Evolutionary conservation across 1,140 invertebrate genomes (phyloP).

Genomic region (Drosophila pruinosa): DNA sequence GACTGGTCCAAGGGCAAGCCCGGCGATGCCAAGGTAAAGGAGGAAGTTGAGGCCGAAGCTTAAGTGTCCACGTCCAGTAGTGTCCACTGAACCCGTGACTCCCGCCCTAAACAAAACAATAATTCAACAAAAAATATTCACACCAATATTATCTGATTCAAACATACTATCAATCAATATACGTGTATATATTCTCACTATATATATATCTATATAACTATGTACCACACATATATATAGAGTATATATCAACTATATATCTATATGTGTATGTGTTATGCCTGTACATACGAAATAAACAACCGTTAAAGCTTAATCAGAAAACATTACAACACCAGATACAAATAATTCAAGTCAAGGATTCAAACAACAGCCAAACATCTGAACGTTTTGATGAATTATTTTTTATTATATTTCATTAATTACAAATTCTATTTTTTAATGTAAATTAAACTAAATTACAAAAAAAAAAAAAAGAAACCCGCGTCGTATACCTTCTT

Average conservation of each 20-base stretch:
- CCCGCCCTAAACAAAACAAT: slow-evolving; percentile 75
- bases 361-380: slow-evolving; percentile 65
- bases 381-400: slow-evolving; percentile 70
- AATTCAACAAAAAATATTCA: slow-evolving; percentile 60
- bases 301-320: slow-evolving; percentile 34
- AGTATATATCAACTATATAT: slow-evolving; percentile 19
- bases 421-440: slow-evolving; percentile 79
- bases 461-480: slow-evolving; percentile 58
- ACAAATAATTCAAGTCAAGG: slow-evolving; percentile 67
- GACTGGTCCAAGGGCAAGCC: slow-evolving; percentile 94
- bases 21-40: slow-evolving; percentile 94
- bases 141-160: slow-evolving; percentile 54
- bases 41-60: slow-evolving; percentile 92
- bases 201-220: slow-evolving; percentile 19
- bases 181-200: slow-evolving; percentile 35
- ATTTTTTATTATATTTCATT: slow-evolving; percentile 73
- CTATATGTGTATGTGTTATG: slow-evolving; percentile 18
- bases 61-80: slow-evolving; percentile 75
- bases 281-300: slow-evolving; percentile 22
- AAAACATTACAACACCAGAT: slow-evolving; percentile 55
- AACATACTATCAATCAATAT: slow-evolving; percentile 37
- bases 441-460: slow-evolving; percentile 80
- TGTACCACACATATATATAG: slow-evolving; percentile 12
- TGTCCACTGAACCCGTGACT: slow-evolving; percentile 77
- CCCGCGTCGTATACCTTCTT: neutral